Base-by-base conservation (phyloP, 2,797 vertebrate species). In the Trematomus bernacchii region DNA sequence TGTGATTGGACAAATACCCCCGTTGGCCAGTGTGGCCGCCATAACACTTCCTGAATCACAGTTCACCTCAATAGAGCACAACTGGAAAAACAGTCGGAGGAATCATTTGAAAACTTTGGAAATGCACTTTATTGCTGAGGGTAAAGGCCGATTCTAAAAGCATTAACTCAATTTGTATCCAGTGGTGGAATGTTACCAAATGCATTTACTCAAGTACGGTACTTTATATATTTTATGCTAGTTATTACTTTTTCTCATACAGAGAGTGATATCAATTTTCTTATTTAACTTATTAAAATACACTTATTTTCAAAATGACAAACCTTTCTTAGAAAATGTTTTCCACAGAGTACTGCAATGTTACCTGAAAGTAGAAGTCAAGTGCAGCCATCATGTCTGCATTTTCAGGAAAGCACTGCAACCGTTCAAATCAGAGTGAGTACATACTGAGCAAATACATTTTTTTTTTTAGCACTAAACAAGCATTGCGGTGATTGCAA, bases 331-430 rank as follows among this genome's bases (percentile, higher is more conserved):
- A 44, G 0, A 61, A 18, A 15, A 12, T 33, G 69, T 33, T 3
- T 37, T 40, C 21, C 33, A 54, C 40, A 59, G 23, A 44, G 40
- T 44, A 46, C 3, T 4, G 16, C 19, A 12, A 18, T 52, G 18
- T 19, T 40, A 97, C 97, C 95, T 98, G 97, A 86, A 98, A 98
- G 87, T 98, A 98, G 85, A 97, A 96, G 82, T 98, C 97, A 0
- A 98, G 94, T 46, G 96, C 96, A 13, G 94, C 94, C 18, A 85
- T 96, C 97, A 98, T 97, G 82, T 98, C 96, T 53, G 88, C 93
- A 21, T 89, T 95, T 3, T 90, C 89, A 16, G 96, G 96, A 85
- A 98, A 97, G 77, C 97, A 98, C 97, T 98, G 87, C 33, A 86
- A 57, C 16, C 46, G 60, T 66, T 13, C 47, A 57, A n/a, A 59